These are phyloP conservation scores for Drosophila lini DNA, from an alignment of 1,140 invertebrate genomes.

Conservation along the genomic window DNA sequence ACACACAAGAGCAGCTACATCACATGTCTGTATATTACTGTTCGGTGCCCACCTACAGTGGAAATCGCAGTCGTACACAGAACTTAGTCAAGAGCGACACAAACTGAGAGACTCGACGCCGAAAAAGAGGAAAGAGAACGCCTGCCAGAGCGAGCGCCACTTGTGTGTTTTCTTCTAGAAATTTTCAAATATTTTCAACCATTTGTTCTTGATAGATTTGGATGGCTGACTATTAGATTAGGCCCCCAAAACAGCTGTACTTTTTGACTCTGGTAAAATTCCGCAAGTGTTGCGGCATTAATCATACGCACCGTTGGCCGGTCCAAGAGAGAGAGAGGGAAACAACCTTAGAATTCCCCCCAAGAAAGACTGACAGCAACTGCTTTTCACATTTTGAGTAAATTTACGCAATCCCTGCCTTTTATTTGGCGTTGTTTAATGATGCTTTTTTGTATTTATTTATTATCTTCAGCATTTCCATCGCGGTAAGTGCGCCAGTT, in stretches of 20 bases:
- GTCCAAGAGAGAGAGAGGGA: background rate
- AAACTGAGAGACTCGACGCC: slow-evolving; percentile 5
- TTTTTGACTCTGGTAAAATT: slow-evolving; percentile 48
- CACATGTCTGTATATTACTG: slow-evolving; percentile 26
- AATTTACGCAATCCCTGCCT: background rate
- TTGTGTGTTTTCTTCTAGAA: slow-evolving; percentile 67
- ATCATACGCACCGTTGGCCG: slow-evolving; percentile 59
- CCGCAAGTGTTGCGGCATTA: slow-evolving; percentile 56
- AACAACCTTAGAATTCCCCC: slow-evolving; percentile 11
- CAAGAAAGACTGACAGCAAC: background rate
- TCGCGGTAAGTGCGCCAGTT: background rate
- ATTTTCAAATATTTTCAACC: slow-evolving; percentile 63
- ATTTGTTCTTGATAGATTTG: slow-evolving; percentile 56
- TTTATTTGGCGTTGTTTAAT: background rate
- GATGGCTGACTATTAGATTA: slow-evolving; percentile 57
- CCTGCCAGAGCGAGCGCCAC: slow-evolving; percentile 8
- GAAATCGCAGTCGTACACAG: slow-evolving; percentile 19
- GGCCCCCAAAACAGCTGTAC: slow-evolving; percentile 49
- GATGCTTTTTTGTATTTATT: background rate
- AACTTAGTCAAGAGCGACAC: slow-evolving; percentile 12
- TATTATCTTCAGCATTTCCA: background rate
- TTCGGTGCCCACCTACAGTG: slow-evolving; percentile 47
- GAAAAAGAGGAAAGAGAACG: slow-evolving; percentile 10
- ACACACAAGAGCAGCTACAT: slow-evolving; percentile 23
- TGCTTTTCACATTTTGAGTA: slow-evolving; percentile 1